A percentile compares a stretch with the other conserved stretches of the same genome.
Conservation (phyloP, 2,797 vertebrate genomes). For the Merluccius polli region DNA sequence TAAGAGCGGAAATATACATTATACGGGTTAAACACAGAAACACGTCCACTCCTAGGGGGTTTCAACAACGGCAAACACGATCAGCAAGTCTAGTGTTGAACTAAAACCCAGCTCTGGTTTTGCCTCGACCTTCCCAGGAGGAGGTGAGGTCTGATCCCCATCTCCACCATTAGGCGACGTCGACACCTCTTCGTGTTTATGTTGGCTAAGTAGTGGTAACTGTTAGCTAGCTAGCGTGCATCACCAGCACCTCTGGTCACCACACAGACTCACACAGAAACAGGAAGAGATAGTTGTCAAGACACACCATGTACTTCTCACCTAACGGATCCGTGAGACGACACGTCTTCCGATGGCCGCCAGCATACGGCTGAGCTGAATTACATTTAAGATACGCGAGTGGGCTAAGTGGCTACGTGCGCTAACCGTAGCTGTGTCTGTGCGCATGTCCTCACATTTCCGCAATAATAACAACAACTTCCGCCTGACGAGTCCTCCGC, state of each 20-base stretch:
- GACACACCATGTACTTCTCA: not conserved
- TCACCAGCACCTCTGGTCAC: not conserved
- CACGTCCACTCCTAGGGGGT: not conserved
- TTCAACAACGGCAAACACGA: not conserved
- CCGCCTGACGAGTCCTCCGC: slow-evolving; percentile 24
- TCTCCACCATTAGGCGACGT: not conserved
- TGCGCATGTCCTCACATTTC: too few species aligned
- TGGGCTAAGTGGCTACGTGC: not conserved
- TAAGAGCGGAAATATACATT: not conserved
- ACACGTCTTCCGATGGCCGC: not conserved
- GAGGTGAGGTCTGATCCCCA: not conserved
- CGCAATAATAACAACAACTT: slow-evolving; percentile 57
- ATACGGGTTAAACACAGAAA: not conserved
- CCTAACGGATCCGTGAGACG: not conserved
- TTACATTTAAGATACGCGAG: not conserved
- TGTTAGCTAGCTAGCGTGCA: not conserved
- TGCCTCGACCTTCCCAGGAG: not conserved
- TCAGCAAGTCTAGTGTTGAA: not conserved
- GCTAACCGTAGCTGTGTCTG: slow-evolving; percentile 27
- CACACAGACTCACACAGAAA: not conserved
- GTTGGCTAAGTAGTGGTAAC: not conserved
- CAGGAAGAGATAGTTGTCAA: not conserved
- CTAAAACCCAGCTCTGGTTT: not conserved
- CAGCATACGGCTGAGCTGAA: not conserved
- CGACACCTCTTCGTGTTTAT: not conserved